These are phyloP conservation scores for Trichomycterus rosablanca DNA, from an alignment of 2,113 vertebrate species.

Conservation along the genomic window DNA sequence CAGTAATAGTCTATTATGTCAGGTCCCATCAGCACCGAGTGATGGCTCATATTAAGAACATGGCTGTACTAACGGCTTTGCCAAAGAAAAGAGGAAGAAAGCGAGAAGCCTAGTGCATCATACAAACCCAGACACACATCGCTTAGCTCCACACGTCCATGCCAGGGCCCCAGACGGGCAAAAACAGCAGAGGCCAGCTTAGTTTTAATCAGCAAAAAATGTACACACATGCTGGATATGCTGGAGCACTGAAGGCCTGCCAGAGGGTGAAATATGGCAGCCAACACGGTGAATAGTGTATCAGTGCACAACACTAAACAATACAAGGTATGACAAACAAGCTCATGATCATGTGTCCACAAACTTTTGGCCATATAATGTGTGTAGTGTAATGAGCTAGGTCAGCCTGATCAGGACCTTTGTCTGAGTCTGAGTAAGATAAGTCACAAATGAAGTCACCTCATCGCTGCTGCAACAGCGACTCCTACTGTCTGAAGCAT, in stretches of 20 bases:
- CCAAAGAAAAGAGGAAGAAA: conserved; percentile 1
- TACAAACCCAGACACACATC: conserved; percentile 24
- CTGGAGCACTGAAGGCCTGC: conserved; percentile 14
- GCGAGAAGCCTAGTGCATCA: neutral
- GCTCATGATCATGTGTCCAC: too few species aligned
- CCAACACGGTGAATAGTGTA: too few species aligned
- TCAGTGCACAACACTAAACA: too few species aligned
- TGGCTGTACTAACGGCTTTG: neutral
- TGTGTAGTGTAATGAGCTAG: too few species aligned
- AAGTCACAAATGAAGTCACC: too few species aligned
- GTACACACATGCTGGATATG: conserved; percentile 16
- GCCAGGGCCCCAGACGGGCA: neutral
- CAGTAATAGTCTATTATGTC: neutral
- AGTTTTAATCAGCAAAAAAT: conserved; percentile 24
- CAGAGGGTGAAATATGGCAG: conserved; percentile 14
- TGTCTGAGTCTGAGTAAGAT: too few species aligned
- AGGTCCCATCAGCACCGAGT: neutral
- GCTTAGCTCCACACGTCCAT: neutral
- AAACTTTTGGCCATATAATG: too few species aligned
- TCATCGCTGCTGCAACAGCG: too few species aligned
- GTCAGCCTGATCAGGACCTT: too few species aligned
- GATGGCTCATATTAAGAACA: neutral
- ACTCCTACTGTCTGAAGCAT: too few species aligned
- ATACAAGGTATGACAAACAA: too few species aligned
- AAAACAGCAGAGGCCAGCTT: conserved; percentile 6